Base-by-base conservation (phyloP, 2,113 vertebrate genomes). In the Melanotaenia duboulayi region DNA sequence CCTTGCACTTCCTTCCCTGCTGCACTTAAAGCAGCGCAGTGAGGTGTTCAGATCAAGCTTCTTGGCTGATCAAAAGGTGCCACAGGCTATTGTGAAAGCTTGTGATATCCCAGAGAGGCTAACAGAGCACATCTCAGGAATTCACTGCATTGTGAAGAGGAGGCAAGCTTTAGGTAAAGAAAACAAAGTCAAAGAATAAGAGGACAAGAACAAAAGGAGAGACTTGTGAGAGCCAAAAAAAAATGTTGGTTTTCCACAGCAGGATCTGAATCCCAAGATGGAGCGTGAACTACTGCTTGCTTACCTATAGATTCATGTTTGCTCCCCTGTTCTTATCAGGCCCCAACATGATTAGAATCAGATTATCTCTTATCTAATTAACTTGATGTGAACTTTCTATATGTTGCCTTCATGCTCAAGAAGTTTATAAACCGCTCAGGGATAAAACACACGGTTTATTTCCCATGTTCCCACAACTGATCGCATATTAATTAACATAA, bases 401-500 rank as follows among this genome's bases (percentile, higher is more conserved):
- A 58, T 58, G 69, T 57, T 65, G 69, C 56, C 50, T 61, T 65
- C 66, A 73, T 59, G 35, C 60, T 19, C 12, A 39, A 46, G 13
- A 50, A 19, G 28, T 76, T 86, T 65, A 50, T 63, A 78, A 84
- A 81, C 70, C 80, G 80, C 80, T 87, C 48, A 71, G 35, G 60
- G 82, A 85, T 86, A 51, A 82, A 76, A 40, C 68, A 58, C 78
- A 71, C 51, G 66, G 67, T 72, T 83, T 58, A 74, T 82, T 79
- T 75, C 73, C 80, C 65, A 72, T 67, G 74, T 82, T 84, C 64
- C 76, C 63, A 48, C 10, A 73, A 80, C 70, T 79, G 71, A 82
- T 81, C 64, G 32, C 78, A 71, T 77, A 74, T 81, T 78, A 74
- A 88, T 87, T 74, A 87, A 44, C 81, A 85, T 83, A 82, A 88